Base-by-base conservation (phyloP, 2,888 invertebrate species). In the Perithous albicinctus region DNA sequence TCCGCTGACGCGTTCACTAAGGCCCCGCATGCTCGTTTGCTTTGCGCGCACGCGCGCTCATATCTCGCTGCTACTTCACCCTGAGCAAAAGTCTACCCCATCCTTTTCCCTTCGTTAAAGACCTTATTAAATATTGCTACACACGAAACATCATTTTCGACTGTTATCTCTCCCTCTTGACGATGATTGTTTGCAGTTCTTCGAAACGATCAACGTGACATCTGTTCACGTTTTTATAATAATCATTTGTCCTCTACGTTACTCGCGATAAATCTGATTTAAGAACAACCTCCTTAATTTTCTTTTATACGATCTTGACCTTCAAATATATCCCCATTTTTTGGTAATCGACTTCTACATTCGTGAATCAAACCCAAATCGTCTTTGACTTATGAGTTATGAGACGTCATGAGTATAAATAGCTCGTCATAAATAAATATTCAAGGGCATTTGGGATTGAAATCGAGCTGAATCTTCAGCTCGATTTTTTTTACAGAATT, bases 1-100 rank as follows among this genome's bases (percentile, higher is more conserved):
- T 91, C 88, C 90, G 91, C 90, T 91, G 91, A 91, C 90, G 91
- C 90, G 91, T 90, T 91, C 89, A 87, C 91, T 90, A 89, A 90
- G 89, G 90, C 89, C 87, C 88, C 89, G 88, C 89, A 87, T 89
- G 74, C 74, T 72, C 78, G 61, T 66, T 80, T 70, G 74, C 43
- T 32, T n/a, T 59, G 63, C 41, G 63, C 38, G 20, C 63, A 63
- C 35, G 41, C 70, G 75, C 66, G 64, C 78, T 74, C 74, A 56
- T 78, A 75, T 76, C 78, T 84, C 79, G 89, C 89, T 89, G 89
- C 90, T 88, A 85, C 90, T 90, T 88, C 91, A 90, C 90, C 88
- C 90, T 86, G 89, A 89, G 88, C 88, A 88, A 88, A 86, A 56
- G 12, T 56, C 72, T 88, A 88, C 89, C 87, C 87, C 61, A 7